These are phyloP conservation scores for Virgularia gustaviana DNA, from an alignment of 92 coral and sea anemone genomes.

Conservation along the genomic window DNA sequence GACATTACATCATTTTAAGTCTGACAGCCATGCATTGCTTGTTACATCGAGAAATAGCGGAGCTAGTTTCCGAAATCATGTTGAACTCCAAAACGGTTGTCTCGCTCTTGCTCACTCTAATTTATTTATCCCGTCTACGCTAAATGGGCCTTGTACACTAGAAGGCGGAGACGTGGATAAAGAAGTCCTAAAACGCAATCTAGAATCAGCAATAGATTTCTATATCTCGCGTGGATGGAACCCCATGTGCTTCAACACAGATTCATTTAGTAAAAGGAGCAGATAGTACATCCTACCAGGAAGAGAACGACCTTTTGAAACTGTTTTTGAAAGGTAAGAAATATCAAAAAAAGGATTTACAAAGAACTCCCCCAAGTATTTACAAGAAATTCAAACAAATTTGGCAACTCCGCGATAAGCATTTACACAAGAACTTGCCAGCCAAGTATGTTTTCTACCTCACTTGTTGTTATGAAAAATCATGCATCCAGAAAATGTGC, in stretches of 20 bases:
- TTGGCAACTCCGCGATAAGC: conserved; percentile 58
- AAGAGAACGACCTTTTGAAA: conserved; percentile 45
- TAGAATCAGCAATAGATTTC: conserved; percentile 57
- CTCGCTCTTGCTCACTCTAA: conserved; percentile 56
- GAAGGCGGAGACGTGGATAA: conserved; percentile 36
- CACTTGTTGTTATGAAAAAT: conserved; percentile 32
- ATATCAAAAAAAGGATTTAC: conserved; percentile 34
- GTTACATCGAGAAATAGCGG: conserved; percentile 55
- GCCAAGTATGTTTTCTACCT: conserved; percentile 48
- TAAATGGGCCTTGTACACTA: conserved; percentile 48
- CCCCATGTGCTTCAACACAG: conserved; percentile 61
- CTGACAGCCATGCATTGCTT: conserved; percentile 37
- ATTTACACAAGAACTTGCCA: conserved; percentile 36
- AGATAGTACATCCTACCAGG: conserved; percentile 35
- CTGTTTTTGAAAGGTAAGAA: conserved; percentile 52
- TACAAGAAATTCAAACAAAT: conserved; percentile 49
- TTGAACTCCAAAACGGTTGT: conserved; percentile 64
- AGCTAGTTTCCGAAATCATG: conserved; percentile 51
- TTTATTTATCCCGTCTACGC: conserved; percentile 60
- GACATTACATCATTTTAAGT: conserved; percentile 41
- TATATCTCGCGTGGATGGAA: conserved; percentile 59
- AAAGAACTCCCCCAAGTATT: conserved; percentile 38
- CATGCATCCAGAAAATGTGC: conserved; percentile 45
- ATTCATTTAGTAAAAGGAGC: conserved; percentile 62
- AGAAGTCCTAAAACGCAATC: conserved; percentile 41